phyloP scores from a whole-genome alignment of 2,888 invertebrate species.

The Fragum sueziense region DNA sequence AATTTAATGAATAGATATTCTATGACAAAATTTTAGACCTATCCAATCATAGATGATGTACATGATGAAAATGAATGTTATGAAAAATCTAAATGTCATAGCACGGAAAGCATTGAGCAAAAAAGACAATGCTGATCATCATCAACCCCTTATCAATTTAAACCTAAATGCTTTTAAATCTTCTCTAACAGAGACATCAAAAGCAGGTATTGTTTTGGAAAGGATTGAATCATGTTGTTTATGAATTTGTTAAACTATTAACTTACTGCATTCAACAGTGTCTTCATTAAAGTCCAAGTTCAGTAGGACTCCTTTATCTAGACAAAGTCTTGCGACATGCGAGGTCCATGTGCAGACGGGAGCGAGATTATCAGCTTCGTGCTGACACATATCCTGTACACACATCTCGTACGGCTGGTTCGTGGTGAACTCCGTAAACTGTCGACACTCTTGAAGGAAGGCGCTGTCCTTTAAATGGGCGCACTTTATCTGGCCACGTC shows the following conservation, averaged over 20 bases:
- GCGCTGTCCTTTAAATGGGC: constrained; percentile 19
- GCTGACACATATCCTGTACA: constrained; percentile 1
- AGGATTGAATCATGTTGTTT: no score
- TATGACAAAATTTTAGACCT: no score
- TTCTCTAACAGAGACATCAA: no score
- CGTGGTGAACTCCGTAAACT: background rate
- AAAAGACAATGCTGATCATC: no score
- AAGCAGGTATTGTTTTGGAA: no score
- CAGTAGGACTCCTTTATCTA: background rate
- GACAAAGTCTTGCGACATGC: constrained; percentile 30
- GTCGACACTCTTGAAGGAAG: constrained; percentile 16
- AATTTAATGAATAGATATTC: no score
- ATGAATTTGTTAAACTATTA: no score
- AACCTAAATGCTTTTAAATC: background rate
- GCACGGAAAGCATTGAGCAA: no score
- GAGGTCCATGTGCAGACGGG: constrained; percentile 48
- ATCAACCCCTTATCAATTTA: no score
- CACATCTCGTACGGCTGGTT: background rate
- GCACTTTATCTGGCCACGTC: constrained; percentile 5
- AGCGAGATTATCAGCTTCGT: background rate
- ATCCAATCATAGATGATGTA: no score
- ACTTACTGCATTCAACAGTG: constrained; percentile 33
- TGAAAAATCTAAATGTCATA: no score
- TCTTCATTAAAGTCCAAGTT: constrained; percentile 21
- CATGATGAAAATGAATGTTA: no score